phyloP scores from a whole-genome alignment of 2,113 vertebrate genomes.

The Saguinus midas region DNA sequence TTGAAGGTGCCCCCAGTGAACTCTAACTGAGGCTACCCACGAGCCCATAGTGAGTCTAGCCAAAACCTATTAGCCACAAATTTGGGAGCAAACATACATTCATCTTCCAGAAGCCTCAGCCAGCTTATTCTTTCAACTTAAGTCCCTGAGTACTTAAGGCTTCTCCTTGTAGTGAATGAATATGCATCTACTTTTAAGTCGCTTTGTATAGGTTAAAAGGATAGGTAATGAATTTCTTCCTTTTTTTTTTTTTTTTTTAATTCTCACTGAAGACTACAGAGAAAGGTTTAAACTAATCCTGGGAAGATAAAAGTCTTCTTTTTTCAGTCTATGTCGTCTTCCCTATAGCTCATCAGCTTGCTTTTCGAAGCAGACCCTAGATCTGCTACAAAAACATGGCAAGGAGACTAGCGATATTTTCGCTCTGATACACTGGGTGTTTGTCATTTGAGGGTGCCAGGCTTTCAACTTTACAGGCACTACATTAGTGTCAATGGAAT shows the following conservation, averaged over 20 bases:
- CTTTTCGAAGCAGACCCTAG: slow-evolving; percentile 13
- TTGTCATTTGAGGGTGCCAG: neutral
- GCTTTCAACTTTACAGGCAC: neutral
- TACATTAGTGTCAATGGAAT: neutral
- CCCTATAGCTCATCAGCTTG: slow-evolving; percentile 35
- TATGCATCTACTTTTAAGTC: neutral
- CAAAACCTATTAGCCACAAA: neutral
- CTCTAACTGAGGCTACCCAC: neutral
- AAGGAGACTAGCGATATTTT: neutral
- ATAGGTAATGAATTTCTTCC: slow-evolving; percentile 9
- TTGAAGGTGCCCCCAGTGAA: neutral
- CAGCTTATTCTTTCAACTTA: neutral
- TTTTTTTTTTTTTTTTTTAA: slow-evolving; percentile 33
- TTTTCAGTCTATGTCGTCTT: slow-evolving; percentile 18
- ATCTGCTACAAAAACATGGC: neutral
- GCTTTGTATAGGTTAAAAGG: neutral
- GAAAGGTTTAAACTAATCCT: slow-evolving; percentile 49
- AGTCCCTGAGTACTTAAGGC: neutral
- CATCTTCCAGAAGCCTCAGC: neutral
- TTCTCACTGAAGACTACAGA: slow-evolving; percentile 37
- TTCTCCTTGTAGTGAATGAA: neutral
- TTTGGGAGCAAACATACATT: neutral
- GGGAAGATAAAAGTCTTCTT: slow-evolving; percentile 32
- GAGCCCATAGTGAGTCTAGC: neutral
- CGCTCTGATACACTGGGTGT: neutral